Evolutionary conservation across 1,140 invertebrate genomes (phyloP).

Genomic region (Gryon sp.): DNA sequence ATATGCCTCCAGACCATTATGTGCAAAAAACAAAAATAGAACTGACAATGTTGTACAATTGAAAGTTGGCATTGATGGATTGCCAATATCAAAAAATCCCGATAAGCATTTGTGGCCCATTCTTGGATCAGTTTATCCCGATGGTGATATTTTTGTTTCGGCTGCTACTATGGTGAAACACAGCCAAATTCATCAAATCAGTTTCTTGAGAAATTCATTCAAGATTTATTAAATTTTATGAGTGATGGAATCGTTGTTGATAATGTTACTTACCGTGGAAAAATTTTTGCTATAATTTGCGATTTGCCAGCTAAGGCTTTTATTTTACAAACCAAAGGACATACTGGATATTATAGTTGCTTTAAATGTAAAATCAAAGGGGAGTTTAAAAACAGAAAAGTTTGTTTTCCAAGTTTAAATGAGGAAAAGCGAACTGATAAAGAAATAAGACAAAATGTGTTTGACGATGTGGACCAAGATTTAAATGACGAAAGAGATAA

Average conservation of each 20-base stretch:
- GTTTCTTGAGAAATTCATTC: too few species aligned
- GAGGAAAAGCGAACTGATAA: constrained; percentile 18
- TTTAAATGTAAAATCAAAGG: constrained; percentile 68
- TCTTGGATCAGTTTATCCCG: not conserved
- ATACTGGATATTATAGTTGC: constrained; percentile 54
- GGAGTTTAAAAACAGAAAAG: not conserved
- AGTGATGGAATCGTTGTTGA: too few species aligned
- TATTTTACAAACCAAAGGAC: constrained; percentile 45
- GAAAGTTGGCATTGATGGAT: constrained; percentile 1
- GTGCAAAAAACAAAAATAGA: too few species aligned
- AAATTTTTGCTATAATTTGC: constrained; percentile 66
- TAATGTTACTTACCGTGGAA: too few species aligned
- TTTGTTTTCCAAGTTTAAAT: constrained; percentile 60
- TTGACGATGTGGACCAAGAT: too few species aligned
- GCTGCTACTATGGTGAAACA: too few species aligned
- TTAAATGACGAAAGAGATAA: constrained; percentile 13
- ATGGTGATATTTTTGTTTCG: not conserved
- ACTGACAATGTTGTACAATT: too few species aligned
- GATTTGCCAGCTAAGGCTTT: constrained; percentile 60
- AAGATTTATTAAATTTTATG: too few species aligned
- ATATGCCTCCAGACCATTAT: not conserved
- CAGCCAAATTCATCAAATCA: too few species aligned
- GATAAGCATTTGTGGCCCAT: not conserved
- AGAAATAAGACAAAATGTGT: constrained; percentile 14
- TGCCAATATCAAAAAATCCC: not conserved